Conservation (phyloP, 2,113 vertebrate genomes). For the Coracopsis vasa region DNA sequence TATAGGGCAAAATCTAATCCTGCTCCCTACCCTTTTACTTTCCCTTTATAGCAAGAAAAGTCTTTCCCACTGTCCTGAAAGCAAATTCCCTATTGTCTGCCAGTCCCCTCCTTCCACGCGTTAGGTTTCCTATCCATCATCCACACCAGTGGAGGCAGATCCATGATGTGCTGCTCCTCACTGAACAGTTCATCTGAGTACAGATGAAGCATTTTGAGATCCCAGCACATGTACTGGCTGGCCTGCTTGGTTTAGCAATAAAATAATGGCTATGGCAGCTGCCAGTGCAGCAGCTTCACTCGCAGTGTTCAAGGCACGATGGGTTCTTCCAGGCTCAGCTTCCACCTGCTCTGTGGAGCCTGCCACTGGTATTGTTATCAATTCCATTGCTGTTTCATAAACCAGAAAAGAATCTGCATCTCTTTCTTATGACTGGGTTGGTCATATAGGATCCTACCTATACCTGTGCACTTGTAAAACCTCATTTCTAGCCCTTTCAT, state of each 20-base stretch:
- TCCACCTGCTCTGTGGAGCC: background rate
- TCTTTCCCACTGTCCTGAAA: background rate
- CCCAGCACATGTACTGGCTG: background rate
- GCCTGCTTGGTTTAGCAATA: background rate
- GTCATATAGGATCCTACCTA: background rate
- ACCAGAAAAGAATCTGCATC: background rate
- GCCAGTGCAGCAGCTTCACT: background rate
- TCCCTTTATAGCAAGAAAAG: background rate
- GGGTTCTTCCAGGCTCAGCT: background rate
- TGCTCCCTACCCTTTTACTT: background rate
- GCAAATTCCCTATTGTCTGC: background rate
- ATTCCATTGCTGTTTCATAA: background rate
- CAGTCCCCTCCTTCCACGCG: accelerated
- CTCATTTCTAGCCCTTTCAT: background rate
- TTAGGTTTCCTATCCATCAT: background rate
- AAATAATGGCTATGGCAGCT: background rate
- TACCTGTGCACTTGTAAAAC: background rate
- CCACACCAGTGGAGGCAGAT: background rate
- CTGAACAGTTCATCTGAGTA: background rate
- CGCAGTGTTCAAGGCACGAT: background rate
- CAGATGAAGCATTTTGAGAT: accelerated
- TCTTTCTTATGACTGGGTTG: background rate
- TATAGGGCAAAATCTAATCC: background rate
- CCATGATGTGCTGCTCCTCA: background rate
- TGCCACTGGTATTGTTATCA: background rate